These are phyloP conservation scores for Eleutherodactylus coqui DNA, from an alignment of 2,797 vertebrate genomes.

Conservation along the genomic window DNA sequence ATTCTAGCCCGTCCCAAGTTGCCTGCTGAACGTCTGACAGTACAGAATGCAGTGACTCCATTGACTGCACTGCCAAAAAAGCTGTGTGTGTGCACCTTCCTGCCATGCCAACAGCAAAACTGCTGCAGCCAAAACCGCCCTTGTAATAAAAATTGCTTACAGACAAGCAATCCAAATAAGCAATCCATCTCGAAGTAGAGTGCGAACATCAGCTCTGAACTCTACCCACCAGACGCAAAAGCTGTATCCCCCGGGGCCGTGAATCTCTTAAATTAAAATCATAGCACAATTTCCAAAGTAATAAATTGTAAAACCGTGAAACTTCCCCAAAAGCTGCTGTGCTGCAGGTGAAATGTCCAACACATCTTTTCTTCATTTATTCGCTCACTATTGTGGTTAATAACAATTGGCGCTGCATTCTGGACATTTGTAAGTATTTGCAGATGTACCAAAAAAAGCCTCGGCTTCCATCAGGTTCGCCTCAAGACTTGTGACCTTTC, in stretches of 20 bases:
- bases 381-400: constrained; percentile 57
- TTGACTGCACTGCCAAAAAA: constrained; percentile 2
- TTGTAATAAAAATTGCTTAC: constrained; percentile 19
- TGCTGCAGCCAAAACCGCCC: constrained; percentile 4
- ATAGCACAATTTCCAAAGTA: constrained; percentile 61
- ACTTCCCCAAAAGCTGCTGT: constrained; percentile 56
- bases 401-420: constrained; percentile 55
- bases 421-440: constrained; percentile 55
- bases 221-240: constrained; percentile 52
- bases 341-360: constrained; percentile 59
- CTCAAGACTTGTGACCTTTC: constrained; percentile 49
- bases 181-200: constrained; percentile 27
- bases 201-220: constrained; percentile 31
- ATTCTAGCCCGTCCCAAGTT: background rate
- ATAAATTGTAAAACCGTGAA: constrained; percentile 56
- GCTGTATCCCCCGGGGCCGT: constrained; percentile 51
- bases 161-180: constrained; percentile 47
- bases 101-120: constrained; percentile 4
- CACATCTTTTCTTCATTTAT: constrained; percentile 59
- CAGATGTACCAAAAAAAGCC: constrained; percentile 52
- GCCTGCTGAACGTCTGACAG: constrained; percentile 17
- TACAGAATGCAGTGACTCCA: background rate
- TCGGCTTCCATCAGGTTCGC: constrained; percentile 45
- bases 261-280: constrained; percentile 58
- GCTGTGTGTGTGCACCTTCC: background rate